Conservation (phyloP, 2,888 invertebrate genomes). For the Leptinotarsa haldemani region DNA sequence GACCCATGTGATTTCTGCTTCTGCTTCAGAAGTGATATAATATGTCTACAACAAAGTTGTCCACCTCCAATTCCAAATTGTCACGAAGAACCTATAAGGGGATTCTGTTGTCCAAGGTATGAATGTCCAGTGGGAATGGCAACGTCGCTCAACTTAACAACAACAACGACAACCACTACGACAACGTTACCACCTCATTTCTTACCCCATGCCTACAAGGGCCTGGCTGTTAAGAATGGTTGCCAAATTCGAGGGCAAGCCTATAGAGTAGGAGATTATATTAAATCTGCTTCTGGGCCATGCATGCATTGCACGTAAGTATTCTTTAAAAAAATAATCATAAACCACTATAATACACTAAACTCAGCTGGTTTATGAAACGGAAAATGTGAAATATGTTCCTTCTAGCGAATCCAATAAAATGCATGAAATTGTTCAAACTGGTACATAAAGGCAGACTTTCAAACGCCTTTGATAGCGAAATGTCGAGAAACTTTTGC, state of each 20-base stretch:
- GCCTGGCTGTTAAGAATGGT: slow-evolving; percentile 79
- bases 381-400: too few relatives aligned
- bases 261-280: slow-evolving; percentile 87
- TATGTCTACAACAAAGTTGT: slow-evolving; percentile 94
- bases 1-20: slow-evolving; percentile 97
- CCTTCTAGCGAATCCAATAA: too few relatives aligned
- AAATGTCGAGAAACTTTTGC: too few relatives aligned
- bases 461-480: too few relatives aligned
- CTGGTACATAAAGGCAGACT: too few relatives aligned
- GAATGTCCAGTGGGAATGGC: slow-evolving; percentile 93
- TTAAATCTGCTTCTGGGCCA: slow-evolving; percentile 88
- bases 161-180: slow-evolving; percentile 89
- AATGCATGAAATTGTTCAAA: too few relatives aligned
- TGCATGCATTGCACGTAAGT: slow-evolving; percentile 96
- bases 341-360: background rate
- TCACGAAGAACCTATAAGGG: slow-evolving; percentile 91
- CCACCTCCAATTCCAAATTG: slow-evolving; percentile 94
- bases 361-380: too few relatives aligned
- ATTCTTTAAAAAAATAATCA: slow-evolving; percentile 5
- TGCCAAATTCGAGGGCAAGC: slow-evolving; percentile 88
- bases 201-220: slow-evolving; percentile 82
- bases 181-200: slow-evolving; percentile 88
- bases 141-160: slow-evolving; percentile 82
- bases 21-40: slow-evolving; percentile 96
- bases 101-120: slow-evolving; percentile 95